Evolutionary conservation across 2,797 vertebrate genomes (phyloP), one percentile per base, ranked within the genome.

Genomic region (Serranus cabrilla): DNA sequence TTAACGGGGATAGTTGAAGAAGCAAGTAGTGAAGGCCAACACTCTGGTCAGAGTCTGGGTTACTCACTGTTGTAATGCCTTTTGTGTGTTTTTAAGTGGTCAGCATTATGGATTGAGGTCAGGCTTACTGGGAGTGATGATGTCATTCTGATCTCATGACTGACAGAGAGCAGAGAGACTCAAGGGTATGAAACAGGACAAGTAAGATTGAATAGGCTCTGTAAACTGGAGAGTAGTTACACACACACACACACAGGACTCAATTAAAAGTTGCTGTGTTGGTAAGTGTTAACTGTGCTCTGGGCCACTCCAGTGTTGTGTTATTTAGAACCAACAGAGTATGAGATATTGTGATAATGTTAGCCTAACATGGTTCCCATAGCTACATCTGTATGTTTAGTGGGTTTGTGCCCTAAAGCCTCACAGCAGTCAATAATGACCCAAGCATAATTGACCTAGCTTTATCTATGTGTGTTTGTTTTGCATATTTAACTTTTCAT

Each of bases 101-200:
- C 61, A 62, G 42, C 51, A 61, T 56, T 64, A 71, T 78, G 61
- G 74, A 78, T 62, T 68, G 27, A 72, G 78, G 66, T 71, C 80
- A 63, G 59, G 11, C 18, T 47, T 52, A 62, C 47, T 62, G 27
- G 2, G 21, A 13, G 21, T 55, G 25, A 69, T 84, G 69, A 76
- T 46, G 69, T 81, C 68, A 84, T 51, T n/a, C 11, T 43, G 43
- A 71, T 76, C 72, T 72, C 56, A 56, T 75, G 27, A 58, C n/a
- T 17, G 34, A 27, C 27, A 27, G 27, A 69, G 3, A 54, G 31
- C 27, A 27, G 27, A 69, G 3, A 54, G 31, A 51, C 47, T 23
- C 0, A 43, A 45, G 54, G 14, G 0, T 59, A 50, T 27, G 20
- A 67, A 77, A 69, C 0, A 11, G n/a, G n/a, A n/a, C n/a, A n/a